Base-by-base conservation (phyloP, 2,113 vertebrate species). In the Pseudorasbora parva region DNA sequence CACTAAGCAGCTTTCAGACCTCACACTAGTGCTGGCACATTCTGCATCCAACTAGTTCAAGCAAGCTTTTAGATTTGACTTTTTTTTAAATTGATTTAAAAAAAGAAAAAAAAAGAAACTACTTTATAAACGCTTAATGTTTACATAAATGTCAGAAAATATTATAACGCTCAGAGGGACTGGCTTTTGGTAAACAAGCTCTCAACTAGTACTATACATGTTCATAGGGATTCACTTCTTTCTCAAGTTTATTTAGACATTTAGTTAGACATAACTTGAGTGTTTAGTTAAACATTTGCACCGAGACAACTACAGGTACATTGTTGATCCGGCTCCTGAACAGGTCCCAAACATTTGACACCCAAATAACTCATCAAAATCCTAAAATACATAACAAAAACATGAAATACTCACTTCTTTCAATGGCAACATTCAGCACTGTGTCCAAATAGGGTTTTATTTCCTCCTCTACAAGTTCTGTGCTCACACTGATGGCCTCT, bases 401-500 rank as follows among this genome's bases (percentile, higher is more conserved):
- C 12, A 69, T 59, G 11, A 60, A 45, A 43, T 64, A 92, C 93
- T 92, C 81, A 94, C 93, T 89, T 43, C 62, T 88, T 59, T 93
- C 90, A 74, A 87, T 85, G 0, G 93, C 90, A 82, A 68, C 86
- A 33, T 59, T 69, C 68, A 94, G 85, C 62, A 95, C 85, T 0
- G 92, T 93, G 85, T 92, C 90, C 86, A 95, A 85, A 4, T 94
- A 92, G 4, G 93, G 93, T 69, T 85, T 89, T 0, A 94, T 91
- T 76, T 94, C 94, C 7, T 92, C 87, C 62, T 92, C 93, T 1
- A 91, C 88, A 71, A 92, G 89, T 17, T 94, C 93, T 80, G 93
- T 62, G 37, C 93, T 93, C 1, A 95, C 92, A 54, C 93, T 89
- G 89, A 94, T 92, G 4, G 92, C 82, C 0, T 90, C 92, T 45